Evolutionary conservation across 1,140 invertebrate species (phyloP).

Genomic region (Caenorhabditis tropicalis): DNA sequence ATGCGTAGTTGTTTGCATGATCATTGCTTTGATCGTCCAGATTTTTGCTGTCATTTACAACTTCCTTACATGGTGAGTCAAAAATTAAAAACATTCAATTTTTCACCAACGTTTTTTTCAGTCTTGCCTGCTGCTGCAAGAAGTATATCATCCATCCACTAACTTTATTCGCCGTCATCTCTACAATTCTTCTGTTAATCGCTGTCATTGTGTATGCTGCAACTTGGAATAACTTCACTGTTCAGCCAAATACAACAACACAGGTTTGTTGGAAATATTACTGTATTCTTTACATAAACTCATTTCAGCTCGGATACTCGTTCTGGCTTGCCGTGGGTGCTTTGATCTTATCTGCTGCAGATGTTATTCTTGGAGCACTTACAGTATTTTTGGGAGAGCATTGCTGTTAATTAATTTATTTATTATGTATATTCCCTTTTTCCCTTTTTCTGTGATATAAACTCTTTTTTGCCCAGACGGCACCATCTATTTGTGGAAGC

Average conservation of each 20-base stretch:
- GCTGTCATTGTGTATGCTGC: slow-evolving; percentile 38
- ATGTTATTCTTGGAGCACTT: slow-evolving; percentile 25
- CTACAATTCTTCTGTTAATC: slow-evolving; percentile 20
- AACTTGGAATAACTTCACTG: background rate
- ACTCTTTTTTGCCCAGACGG: background rate
- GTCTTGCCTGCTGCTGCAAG: slow-evolving; percentile 52
- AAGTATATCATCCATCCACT: slow-evolving; percentile 53
- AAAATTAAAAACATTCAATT: background rate
- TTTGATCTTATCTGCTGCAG: slow-evolving; percentile 43
- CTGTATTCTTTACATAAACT: background rate
- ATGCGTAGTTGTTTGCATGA: slow-evolving; percentile 40
- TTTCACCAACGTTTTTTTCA: slow-evolving; percentile 8
- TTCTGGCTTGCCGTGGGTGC: slow-evolving; percentile 50
- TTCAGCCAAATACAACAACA: background rate
- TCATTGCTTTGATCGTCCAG: slow-evolving; percentile 21
- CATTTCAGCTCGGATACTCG: slow-evolving; percentile 47
- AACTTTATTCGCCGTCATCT: slow-evolving; percentile 39
- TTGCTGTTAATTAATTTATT: slow-evolving; percentile 40
- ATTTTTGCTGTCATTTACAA: slow-evolving; percentile 40
- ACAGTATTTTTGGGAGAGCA: slow-evolving; percentile 42
- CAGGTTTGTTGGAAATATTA: background rate
- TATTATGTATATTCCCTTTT: background rate
- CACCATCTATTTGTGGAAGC: slow-evolving; percentile 8
- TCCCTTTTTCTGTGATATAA: slow-evolving; percentile 10
- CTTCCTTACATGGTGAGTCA: slow-evolving; percentile 34